These are phyloP conservation scores for Agelastica alni DNA, from an alignment of 2,888 invertebrate genomes.

Conservation along the genomic window DNA sequence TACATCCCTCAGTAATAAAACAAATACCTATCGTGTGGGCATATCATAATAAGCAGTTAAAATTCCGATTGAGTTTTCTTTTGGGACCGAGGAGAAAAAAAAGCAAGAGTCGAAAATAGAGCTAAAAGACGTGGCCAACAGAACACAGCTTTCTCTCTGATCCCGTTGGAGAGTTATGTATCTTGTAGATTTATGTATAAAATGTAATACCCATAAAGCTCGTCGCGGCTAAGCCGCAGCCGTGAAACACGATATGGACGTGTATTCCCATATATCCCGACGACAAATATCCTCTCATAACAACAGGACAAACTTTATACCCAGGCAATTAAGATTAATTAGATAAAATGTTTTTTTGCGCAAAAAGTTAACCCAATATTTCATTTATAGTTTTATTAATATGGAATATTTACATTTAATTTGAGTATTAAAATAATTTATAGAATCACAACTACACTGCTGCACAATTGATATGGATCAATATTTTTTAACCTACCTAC, in stretches of 20 bases:
- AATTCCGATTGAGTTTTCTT: conserved; percentile 34
- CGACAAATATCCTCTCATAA: conserved; percentile 18
- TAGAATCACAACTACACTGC: no score
- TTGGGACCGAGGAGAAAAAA: conserved; percentile 1
- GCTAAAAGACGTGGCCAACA: conserved; percentile 38
- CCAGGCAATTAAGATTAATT: conserved; percentile 9
- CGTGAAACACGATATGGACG: conserved; percentile 54
- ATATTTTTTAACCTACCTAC: no score
- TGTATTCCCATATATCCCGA: conserved; percentile 41
- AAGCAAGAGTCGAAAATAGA: conserved; percentile 21
- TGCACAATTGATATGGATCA: no score
- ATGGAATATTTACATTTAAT: no score
- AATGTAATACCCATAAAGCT: conserved; percentile 55
- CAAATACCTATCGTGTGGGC: conserved; percentile 18
- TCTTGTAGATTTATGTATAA: conserved; percentile 57
- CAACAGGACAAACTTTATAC: conserved; percentile 1
- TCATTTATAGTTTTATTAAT: no score
- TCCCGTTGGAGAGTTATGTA: conserved; percentile 56
- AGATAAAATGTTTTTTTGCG: no score
- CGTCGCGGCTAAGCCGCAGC: conserved; percentile 39
- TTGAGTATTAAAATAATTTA: no score
- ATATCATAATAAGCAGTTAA: conserved; percentile 33
- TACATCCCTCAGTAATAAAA: not conserved
- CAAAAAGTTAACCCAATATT: no score
- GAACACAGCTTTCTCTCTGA: conserved; percentile 48